Percentiles rank a stretch among this genome's conserved stretches.
Conservation (phyloP, 1,140 invertebrate species). For the Trypoxylus dichotomus region DNA sequence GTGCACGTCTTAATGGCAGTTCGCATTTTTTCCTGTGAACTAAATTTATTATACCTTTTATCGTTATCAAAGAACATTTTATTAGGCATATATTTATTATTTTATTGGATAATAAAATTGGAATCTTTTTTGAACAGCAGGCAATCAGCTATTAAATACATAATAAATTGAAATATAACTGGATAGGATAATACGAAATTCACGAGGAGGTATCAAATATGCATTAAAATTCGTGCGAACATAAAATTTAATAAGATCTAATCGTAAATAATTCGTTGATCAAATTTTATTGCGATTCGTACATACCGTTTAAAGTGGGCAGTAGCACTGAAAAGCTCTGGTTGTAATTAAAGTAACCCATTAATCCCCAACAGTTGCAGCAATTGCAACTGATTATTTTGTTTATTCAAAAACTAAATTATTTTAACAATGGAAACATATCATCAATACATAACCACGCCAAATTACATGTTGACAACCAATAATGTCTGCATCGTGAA, state of each 20-base stretch:
- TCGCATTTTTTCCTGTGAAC: neutral
- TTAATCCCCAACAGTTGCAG: too few relatives aligned
- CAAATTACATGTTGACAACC: too few relatives aligned
- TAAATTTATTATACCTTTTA: constrained; percentile 4
- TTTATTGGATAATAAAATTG: constrained; percentile 14
- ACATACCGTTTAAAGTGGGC: neutral
- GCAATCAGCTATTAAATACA: neutral
- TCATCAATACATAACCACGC: too few relatives aligned
- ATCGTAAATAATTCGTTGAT: neutral
- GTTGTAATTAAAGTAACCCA: too few relatives aligned
- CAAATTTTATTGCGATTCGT: neutral
- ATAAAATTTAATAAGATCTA: constrained; percentile 12
- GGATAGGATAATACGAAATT: neutral
- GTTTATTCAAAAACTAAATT: too few relatives aligned
- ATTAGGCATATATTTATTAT: constrained; percentile 17
- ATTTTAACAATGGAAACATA: too few relatives aligned
- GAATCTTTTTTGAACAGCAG: neutral
- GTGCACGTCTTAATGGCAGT: neutral
- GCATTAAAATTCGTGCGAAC: neutral
- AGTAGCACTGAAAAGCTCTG: neutral
- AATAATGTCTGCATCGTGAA: too few relatives aligned
- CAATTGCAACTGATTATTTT: too few relatives aligned
- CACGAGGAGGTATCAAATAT: neutral
- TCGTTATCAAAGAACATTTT: constrained; percentile 8
- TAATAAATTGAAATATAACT: neutral